Percentiles rank a stretch among this genome's conserved stretches.
Evolutionary conservation across 2,888 invertebrate genomes (phyloP).

Genomic region (Cerceris ruficornis): DNA sequence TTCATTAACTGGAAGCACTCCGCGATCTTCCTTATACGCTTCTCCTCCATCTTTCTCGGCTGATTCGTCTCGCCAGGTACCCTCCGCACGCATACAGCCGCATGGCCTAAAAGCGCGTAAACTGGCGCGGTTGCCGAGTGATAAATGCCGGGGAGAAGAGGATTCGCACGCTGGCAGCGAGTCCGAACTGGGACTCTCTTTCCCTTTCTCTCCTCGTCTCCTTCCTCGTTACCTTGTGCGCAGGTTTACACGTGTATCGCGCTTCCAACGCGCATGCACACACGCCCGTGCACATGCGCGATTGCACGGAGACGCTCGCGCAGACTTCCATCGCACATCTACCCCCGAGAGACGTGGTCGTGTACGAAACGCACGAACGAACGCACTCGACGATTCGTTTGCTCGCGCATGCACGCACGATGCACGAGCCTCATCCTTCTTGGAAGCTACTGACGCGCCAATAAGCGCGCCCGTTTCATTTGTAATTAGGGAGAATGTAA

Average conservation of each 20-base stretch:
- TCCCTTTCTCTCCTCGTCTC: neutral
- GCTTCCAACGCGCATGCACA: neutral
- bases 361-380: slow-evolving; percentile 19
- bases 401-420: slow-evolving; percentile 23
- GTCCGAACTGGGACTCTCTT: slow-evolving; percentile 8
- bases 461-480: slow-evolving; percentile 78
- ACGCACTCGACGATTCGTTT: neutral
- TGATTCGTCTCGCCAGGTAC: slow-evolving; percentile 56
- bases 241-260: slow-evolving; percentile 31
- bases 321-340: neutral
- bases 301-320: neutral
- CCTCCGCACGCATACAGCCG: slow-evolving; percentile 36
- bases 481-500: slow-evolving; percentile 80
- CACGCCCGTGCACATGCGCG: neutral
- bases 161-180: slow-evolving; percentile 57
- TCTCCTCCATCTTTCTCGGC: slow-evolving; percentile 29
- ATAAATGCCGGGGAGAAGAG: slow-evolving; percentile 66
- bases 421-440: slow-evolving; percentile 70
- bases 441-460: slow-evolving; percentile 75
- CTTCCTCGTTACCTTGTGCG: slow-evolving; percentile 53
- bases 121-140: slow-evolving; percentile 68
- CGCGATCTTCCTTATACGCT: slow-evolving; percentile 43
- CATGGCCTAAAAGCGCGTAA: slow-evolving; percentile 68
- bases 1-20: slow-evolving; percentile 55
- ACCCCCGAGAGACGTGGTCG: slow-evolving; percentile 2